Conservation (phyloP, 2,888 invertebrate genomes). For the Aphidius colemani region DNA sequence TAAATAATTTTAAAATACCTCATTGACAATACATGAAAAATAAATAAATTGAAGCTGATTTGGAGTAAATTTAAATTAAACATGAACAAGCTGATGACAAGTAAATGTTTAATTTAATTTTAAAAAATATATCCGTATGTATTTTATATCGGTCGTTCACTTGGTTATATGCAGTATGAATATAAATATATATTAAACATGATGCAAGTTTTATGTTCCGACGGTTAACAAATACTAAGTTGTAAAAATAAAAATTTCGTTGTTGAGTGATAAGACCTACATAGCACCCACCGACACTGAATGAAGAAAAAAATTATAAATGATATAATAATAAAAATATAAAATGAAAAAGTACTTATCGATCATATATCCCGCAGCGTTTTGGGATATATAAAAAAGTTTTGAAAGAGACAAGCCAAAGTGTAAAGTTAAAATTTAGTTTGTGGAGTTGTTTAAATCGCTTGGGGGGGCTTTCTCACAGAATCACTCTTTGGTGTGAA, state of each 20-base stretch:
- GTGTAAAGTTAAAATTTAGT: slow-evolving; percentile 4
- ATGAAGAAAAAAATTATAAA: slow-evolving; percentile 3
- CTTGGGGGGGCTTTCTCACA: slow-evolving; percentile 8
- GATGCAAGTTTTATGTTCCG: too few species aligned
- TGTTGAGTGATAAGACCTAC: slow-evolving; percentile 37
- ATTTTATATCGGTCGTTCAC: too few species aligned
- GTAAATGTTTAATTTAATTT: too few species aligned
- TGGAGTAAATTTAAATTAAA: too few species aligned
- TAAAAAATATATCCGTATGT: too few species aligned
- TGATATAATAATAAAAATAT: slow-evolving; percentile 20
- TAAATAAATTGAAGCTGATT: too few species aligned
- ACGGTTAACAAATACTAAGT: too few species aligned
- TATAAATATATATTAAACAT: too few species aligned
- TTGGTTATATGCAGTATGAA: too few species aligned
- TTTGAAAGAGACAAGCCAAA: slow-evolving; percentile 29
- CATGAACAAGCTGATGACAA: too few species aligned
- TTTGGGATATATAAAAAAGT: slow-evolving; percentile 39
- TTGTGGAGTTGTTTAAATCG: neutral
- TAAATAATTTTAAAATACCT: too few species aligned
- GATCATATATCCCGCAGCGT: slow-evolving; percentile 44
- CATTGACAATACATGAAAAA: too few species aligned
- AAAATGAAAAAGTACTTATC: slow-evolving; percentile 46
- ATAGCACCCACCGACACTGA: slow-evolving; percentile 40
- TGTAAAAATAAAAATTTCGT: neutral
- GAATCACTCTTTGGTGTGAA: slow-evolving; percentile 22